Base-by-base conservation (phyloP, 2,797 vertebrate species). In the Myotis planiceps region DNA sequence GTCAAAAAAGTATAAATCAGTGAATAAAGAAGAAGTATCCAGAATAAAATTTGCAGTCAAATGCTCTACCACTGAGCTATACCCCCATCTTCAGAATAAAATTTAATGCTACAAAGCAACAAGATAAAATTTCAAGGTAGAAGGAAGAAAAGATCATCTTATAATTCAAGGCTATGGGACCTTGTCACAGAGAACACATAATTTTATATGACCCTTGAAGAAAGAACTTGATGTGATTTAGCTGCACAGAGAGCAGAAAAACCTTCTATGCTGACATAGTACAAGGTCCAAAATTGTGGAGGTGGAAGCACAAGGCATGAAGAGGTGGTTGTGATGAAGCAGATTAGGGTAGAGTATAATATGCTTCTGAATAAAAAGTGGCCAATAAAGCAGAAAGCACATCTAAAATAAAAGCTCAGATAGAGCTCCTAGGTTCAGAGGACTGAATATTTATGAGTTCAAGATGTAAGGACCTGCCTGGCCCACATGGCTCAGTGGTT, bases 11-110 rank as follows among this genome's bases (percentile, higher is more conserved):
- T 5, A 34, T 12, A 51, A 94, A 63, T 34, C 16, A 49, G 6
- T 34, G 9, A 39, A 42, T 12, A 76, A 80, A 91, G 51, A 51
- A 74, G 29, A 80, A 42, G 10, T n/a, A 27, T 1, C 37, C 15
- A 60, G 9, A 27, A 12, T 23, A n/a, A n/a, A n/a, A n/a, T n/a
- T n/a, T 98, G 98, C 97, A 98, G 98, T 98, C 97, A 98, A 98
- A 98, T 97, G 97, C 98, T 98, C 97, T 98, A 96, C 98, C 97
- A 97, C 96, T 92, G 78, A 95, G 87, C 87, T 93, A 90, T 60
- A n/a, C 47, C 66, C 42, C 63, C 65, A 19, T n/a, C n/a, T n/a
- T n/a, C 15, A 60, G 9, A 27, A 12, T 23, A 91, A 94, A 88
- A 85, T 45, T 71, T 27, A 74, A 68, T 68, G 60, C 13, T 68